Evolutionary conservation across 1,140 invertebrate genomes (phyloP).

Genomic region (Micrasema longulum): DNA sequence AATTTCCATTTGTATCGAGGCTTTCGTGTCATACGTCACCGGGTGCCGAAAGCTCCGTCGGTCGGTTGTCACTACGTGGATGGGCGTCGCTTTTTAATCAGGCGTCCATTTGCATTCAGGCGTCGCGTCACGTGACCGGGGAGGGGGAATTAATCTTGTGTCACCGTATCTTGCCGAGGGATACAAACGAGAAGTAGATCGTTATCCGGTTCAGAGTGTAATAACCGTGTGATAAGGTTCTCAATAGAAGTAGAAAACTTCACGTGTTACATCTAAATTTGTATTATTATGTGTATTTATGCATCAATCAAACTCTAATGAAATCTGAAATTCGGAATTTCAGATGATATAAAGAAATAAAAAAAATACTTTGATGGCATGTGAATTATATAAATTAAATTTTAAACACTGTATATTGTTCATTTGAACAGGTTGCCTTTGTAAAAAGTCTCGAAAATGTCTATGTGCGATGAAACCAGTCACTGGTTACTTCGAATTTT

Average conservation of each 20-base stretch:
- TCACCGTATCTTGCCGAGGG: constrained; percentile 5
- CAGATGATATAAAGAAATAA: no score
- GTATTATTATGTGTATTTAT: no score
- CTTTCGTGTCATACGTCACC: constrained; percentile 26
- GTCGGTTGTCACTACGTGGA: constrained; percentile 20
- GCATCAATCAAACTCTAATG: no score
- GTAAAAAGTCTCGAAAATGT: no score
- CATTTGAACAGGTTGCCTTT: no score
- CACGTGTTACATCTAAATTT: no score
- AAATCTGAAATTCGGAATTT: no score
- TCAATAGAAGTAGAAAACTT: constrained; percentile 8
- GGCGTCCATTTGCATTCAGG: constrained; percentile 42
- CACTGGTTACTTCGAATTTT: no score
- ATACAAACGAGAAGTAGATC: constrained; percentile 26
- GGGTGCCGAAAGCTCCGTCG: constrained; percentile 22
- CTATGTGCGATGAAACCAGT: no score
- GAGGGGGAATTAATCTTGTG: constrained; percentile 15
- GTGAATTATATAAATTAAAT: no score
- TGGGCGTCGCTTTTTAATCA: constrained; percentile 40
- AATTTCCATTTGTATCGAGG: constrained; percentile 22
- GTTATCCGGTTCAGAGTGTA: constrained; percentile 34
- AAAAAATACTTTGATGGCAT: no score
- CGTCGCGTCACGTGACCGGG: constrained; percentile 37
- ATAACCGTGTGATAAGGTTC: constrained; percentile 29
- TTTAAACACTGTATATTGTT: no score